Base-by-base conservation (phyloP, 2,797 vertebrate genomes). In the Girardinus metallicus region DNA sequence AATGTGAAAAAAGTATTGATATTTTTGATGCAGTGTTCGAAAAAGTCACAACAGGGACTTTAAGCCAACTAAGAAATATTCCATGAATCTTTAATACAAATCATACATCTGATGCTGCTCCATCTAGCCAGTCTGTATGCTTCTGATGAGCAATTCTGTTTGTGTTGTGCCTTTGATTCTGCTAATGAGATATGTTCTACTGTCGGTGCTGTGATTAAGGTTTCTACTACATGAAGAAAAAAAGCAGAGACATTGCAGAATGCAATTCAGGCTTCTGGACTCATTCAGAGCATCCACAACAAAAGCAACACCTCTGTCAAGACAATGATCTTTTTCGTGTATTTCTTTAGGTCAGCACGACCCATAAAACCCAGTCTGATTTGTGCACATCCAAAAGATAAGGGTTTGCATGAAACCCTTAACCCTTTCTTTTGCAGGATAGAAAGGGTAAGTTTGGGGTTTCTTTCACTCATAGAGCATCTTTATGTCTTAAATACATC, bases 51-150 rank as follows among this genome's bases (percentile, higher is more conserved):
- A 44, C 66, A 16, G 41, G 41, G 41, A 44, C 26, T 71, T 6
- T 71, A 29, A 72, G 2, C 43, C 68, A 72, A 72, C 68, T 72
- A 72, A 26, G 36, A 41, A 44, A 72, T 46, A 46, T 46, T 46
- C 44, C 3, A 72, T 46, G 26, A 46, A 72, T 46, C 26, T 71
- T 70, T 18, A 70, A n/a, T 43, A n/a, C 39, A 13, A 70, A 70
- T 41, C 36, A n/a, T 29, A 16, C 5, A 71, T 46, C n/a, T 71
- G 68, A 43, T 44, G 68, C 26, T 44, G 18, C 26, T 46, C 68
- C n/a, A 71, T 44, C 41, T 44, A 46, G 43, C 43, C 41, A 18
- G 41, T 46, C 43, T 44, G 68, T 13, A 29, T 72, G 13, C 68
- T 43, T 71, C 23, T 71, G 12, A 71, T 44, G 26, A 71, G 41